A percentile compares a stretch with the other conserved stretches of the same genome.
These are phyloP conservation scores for Andrena camellia DNA, from an alignment of 2,888 invertebrate species.

Conservation along the genomic window DNA sequence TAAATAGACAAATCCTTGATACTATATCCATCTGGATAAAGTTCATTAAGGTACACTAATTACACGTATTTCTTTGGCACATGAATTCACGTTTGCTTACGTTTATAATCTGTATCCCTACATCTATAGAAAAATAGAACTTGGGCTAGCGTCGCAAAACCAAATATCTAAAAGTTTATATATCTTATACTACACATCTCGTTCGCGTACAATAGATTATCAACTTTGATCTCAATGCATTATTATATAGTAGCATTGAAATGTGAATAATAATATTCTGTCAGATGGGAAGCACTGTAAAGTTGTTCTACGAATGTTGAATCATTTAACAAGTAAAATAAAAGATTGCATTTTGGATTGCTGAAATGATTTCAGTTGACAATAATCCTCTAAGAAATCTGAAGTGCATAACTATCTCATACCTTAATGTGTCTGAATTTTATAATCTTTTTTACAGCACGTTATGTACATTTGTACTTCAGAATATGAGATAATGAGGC, in stretches of 20 bases:
- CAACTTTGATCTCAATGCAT: not conserved
- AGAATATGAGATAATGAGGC: constrained; percentile 61
- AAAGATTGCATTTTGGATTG: not conserved
- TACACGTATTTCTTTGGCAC: constrained; percentile 81
- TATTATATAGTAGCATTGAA: not conserved
- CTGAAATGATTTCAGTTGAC: not conserved
- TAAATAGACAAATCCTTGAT: constrained; percentile 29
- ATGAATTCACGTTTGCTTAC: constrained; percentile 82
- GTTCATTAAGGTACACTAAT: constrained; percentile 53
- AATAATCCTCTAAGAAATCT: constrained; percentile 11
- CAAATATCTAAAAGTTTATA: constrained; percentile 39
- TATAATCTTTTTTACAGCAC: constrained; percentile 25
- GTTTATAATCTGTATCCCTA: constrained; percentile 44
- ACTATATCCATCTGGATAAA: constrained; percentile 27
- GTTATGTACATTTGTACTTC: constrained; percentile 51
- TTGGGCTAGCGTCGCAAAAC: constrained; percentile 34
- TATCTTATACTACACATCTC: constrained; percentile 17
- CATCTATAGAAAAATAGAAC: constrained; percentile 60
- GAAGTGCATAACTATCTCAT: constrained; percentile 47
- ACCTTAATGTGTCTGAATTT: constrained; percentile 9
- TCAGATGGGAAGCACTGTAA: constrained; percentile 5
- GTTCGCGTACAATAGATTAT: constrained; percentile 14
- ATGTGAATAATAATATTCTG: not conserved
- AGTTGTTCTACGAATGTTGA: constrained; percentile 15
- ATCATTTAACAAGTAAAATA: not conserved